A percentile compares a stretch with the other conserved stretches of the same genome.
These are phyloP conservation scores for Drosophila watanabei DNA, from an alignment of 1,140 invertebrate species.

Conservation along the genomic window DNA sequence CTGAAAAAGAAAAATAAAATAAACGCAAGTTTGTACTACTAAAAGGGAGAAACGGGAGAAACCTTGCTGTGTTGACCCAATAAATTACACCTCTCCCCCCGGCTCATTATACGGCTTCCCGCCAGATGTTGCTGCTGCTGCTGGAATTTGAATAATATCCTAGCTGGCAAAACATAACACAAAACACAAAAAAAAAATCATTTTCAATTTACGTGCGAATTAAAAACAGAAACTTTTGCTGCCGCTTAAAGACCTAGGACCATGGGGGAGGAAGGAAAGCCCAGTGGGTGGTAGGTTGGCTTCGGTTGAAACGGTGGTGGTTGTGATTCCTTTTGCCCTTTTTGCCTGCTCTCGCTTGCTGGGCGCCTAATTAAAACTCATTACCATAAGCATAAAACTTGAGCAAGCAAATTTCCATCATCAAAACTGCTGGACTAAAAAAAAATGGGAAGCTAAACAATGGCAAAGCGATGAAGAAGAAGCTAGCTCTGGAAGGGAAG, in stretches of 20 bases:
- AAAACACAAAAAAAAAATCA: slow-evolving; percentile 30
- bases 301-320: slow-evolving; percentile 28
- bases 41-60: slow-evolving; percentile 3
- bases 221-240: slow-evolving; percentile 44
- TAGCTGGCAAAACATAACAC: neutral
- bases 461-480: neutral
- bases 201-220: slow-evolving; percentile 44
- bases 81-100: slow-evolving; percentile 17
- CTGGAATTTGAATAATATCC: slow-evolving; percentile 55
- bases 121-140: slow-evolving; percentile 63
- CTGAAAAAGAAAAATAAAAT: slow-evolving; percentile 28
- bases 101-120: slow-evolving; percentile 17
- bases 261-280: slow-evolving; percentile 1
- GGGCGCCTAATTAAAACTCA: slow-evolving; percentile 83
- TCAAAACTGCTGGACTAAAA: slow-evolving; percentile 20
- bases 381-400: slow-evolving; percentile 81
- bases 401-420: slow-evolving; percentile 67
- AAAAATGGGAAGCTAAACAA: slow-evolving; percentile 21
- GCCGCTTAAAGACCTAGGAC: slow-evolving; percentile 18
- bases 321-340: slow-evolving; percentile 26
- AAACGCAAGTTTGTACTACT: slow-evolving; percentile 37
- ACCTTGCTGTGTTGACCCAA: slow-evolving; percentile 57
- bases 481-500: neutral
- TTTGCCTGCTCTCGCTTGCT: slow-evolving; percentile 56
- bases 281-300: slow-evolving; percentile 38